These are phyloP conservation scores for Anguilla rostrata DNA, from an alignment of 2,113 vertebrate genomes.

Conservation along the genomic window DNA sequence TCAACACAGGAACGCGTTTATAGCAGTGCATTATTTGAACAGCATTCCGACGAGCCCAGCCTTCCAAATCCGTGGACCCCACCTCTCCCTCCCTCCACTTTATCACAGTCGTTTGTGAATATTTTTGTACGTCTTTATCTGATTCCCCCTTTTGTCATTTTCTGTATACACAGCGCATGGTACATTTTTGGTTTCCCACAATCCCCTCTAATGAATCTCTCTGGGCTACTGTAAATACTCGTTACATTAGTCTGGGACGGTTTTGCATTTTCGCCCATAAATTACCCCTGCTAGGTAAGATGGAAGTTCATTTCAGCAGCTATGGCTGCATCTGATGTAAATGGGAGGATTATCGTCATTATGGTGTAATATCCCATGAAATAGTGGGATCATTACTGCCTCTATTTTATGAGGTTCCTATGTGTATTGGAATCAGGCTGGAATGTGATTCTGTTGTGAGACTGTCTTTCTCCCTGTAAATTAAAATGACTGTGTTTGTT, in stretches of 20 bases:
- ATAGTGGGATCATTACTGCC: constrained; percentile 93
- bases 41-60: constrained; percentile 66
- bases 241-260: constrained; percentile 83
- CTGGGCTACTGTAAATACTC: constrained; percentile 82
- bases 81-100: constrained; percentile 48
- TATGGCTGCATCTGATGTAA: constrained; percentile 93
- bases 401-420: constrained; percentile 85
- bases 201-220: constrained; percentile 72
- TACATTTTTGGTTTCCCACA: constrained; percentile 59
- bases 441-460: constrained; percentile 32
- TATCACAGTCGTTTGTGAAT: constrained; percentile 56
- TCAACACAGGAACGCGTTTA: constrained; percentile 77
- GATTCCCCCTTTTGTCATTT: not conserved
- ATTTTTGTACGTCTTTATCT: constrained; percentile 67
- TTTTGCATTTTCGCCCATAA: constrained; percentile 85
- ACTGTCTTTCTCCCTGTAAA: constrained; percentile 51
- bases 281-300: constrained; percentile 88
- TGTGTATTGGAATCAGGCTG: constrained; percentile 76
- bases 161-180: constrained; percentile 40
- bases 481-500: constrained; percentile 61
- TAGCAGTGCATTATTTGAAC: constrained; percentile 71
- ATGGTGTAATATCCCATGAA: constrained; percentile 99
- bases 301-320: constrained; percentile 86
- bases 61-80: constrained; percentile 8
- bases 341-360: constrained; percentile 96